Evolutionary conservation across 92 coral and sea anemone species (phyloP).

Genomic region (Porites cylindrica): DNA sequence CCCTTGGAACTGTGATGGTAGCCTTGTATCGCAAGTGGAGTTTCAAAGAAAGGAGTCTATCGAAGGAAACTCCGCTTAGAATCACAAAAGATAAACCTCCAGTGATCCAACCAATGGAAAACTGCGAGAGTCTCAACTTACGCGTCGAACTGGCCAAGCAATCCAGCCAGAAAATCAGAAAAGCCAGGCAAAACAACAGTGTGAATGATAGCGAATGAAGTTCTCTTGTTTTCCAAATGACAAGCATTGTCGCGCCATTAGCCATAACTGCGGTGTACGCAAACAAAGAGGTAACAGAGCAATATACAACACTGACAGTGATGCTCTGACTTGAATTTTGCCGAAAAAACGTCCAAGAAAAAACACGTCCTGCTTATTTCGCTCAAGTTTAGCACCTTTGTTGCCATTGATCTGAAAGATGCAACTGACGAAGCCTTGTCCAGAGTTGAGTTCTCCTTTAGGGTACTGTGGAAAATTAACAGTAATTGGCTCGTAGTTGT

Average conservation of each 20-base stretch:
- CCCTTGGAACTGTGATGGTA: slow-evolving; percentile 36
- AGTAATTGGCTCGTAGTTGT: too few relatives aligned
- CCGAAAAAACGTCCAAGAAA: not conserved
- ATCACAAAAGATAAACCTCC: slow-evolving; percentile 43
- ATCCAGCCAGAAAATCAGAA: slow-evolving; percentile 31
- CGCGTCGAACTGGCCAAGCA: slow-evolving; percentile 39
- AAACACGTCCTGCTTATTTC: not conserved
- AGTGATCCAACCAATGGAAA: slow-evolving; percentile 42
- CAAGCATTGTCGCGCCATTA: not conserved
- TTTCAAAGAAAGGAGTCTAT: slow-evolving; percentile 54
- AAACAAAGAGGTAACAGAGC: not conserved
- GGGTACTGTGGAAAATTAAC: too few relatives aligned
- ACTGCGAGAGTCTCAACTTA: slow-evolving; percentile 31
- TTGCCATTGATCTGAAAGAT: too few relatives aligned
- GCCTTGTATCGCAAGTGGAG: slow-evolving; percentile 55
- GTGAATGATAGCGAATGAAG: not conserved
- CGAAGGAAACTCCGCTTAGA: slow-evolving; percentile 31
- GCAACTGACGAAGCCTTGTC: too few relatives aligned
- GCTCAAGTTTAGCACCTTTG: too few relatives aligned
- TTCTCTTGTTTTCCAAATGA: not conserved
- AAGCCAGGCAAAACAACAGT: slow-evolving; percentile 29
- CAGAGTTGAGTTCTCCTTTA: too few relatives aligned
- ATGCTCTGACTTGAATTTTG: not conserved
- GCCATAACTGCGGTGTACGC: slow-evolving; percentile 1
- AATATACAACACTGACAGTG: not conserved